Evolutionary conservation across 1,140 invertebrate species (phyloP).

Genomic region (Heterodera schachtii): DNA sequence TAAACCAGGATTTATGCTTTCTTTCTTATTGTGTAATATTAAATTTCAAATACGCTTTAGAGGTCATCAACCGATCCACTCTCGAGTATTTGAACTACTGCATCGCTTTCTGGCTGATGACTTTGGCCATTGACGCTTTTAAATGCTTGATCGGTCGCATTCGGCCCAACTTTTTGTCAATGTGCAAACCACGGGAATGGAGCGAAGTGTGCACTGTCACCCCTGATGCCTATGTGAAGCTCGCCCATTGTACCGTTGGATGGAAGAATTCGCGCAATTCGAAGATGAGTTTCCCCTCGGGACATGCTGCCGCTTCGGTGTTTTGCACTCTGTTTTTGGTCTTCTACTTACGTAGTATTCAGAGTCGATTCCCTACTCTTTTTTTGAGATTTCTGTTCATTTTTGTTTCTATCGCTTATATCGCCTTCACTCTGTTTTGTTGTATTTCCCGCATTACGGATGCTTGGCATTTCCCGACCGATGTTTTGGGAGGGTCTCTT

Average conservation of each 20-base stretch:
- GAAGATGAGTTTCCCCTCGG: slow-evolving; percentile 41
- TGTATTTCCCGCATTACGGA: slow-evolving; percentile 37
- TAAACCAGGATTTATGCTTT: no score
- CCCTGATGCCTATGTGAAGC: slow-evolving; percentile 18
- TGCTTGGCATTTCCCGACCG: slow-evolving; percentile 36
- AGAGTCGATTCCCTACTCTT: slow-evolving; percentile 2
- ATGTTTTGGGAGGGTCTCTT: slow-evolving; percentile 35
- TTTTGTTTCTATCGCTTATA: slow-evolving; percentile 20
- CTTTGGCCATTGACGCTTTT: slow-evolving; percentile 25
- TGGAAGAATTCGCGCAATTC: slow-evolving; percentile 41
- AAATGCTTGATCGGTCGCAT: slow-evolving; percentile 39
- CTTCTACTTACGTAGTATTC: slow-evolving; percentile 31
- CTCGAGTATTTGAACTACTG: slow-evolving; percentile 39
- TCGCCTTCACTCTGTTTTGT: slow-evolving; percentile 31
- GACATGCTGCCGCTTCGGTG: slow-evolving; percentile 38
- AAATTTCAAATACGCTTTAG: not conserved
- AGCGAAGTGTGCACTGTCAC: slow-evolving; percentile 16
- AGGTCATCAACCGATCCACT: slow-evolving; percentile 30
- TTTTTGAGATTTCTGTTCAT: slow-evolving; percentile 22
- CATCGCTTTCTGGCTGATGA: slow-evolving; percentile 38
- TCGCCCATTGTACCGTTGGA: slow-evolving; percentile 22
- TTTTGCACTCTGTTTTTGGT: slow-evolving; percentile 33
- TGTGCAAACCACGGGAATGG: slow-evolving; percentile 30
- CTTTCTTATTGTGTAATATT: no score
- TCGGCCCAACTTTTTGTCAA: slow-evolving; percentile 40